Percentiles rank a stretch among this genome's conserved stretches.
phyloP scores from a whole-genome alignment of 2,797 vertebrate species.

The Mastacembelus armatus region DNA sequence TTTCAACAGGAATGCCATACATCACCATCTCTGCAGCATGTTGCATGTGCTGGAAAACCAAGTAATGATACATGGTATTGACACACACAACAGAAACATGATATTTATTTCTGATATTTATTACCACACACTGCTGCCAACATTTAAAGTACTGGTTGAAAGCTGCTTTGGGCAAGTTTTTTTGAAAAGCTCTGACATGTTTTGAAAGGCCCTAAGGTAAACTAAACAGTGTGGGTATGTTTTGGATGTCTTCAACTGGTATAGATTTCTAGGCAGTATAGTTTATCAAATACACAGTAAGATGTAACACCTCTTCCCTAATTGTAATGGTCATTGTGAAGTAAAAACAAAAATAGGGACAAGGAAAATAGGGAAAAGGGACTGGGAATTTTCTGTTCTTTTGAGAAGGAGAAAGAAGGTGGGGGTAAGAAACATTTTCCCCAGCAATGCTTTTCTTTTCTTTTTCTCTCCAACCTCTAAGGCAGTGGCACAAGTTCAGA shows the following conservation, averaged over 20 bases:
- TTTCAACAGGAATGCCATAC: not conserved
- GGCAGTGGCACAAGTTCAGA: conserved; percentile 59
- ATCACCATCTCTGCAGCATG: not conserved
- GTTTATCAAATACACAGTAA: conserved; percentile 17
- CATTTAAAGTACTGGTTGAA: not conserved
- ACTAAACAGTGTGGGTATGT: conserved; percentile 7
- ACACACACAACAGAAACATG: not conserved
- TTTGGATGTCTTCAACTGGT: conserved; percentile 38
- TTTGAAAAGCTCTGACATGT: too few relatives aligned
- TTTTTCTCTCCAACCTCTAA: conserved; percentile 25
- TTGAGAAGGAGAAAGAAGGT: conserved; percentile 31
- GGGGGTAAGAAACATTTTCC: conserved; percentile 44
- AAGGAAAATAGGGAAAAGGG: too few relatives aligned
- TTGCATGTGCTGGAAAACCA: not conserved
- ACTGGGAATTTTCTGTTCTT: conserved; percentile 14
- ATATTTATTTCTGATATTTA: not conserved
- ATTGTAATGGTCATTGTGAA: conserved; percentile 19
- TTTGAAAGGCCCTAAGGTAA: not conserved
- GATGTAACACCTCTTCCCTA: too few relatives aligned
- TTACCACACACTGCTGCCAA: not conserved
- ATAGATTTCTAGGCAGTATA: conserved; percentile 18
- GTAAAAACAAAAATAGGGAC: conserved; percentile 19
- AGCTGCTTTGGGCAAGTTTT: too few relatives aligned
- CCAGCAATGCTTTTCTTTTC: conserved; percentile 24
- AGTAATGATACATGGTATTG: not conserved